Base-by-base conservation (phyloP, 1,140 invertebrate species). In the Acromyrmex heyeri region DNA sequence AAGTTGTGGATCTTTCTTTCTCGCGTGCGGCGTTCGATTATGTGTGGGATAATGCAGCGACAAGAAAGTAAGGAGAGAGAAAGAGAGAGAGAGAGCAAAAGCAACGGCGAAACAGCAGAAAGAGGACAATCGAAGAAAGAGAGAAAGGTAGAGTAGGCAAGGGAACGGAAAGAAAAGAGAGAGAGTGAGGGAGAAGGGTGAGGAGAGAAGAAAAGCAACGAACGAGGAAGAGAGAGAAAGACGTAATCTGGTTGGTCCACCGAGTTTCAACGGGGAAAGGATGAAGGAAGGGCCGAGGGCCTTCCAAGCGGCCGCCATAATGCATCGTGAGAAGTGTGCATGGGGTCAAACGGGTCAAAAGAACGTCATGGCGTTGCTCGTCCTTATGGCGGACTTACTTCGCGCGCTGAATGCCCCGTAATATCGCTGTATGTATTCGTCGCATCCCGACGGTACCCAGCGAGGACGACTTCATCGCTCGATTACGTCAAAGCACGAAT, bases 301-400 rank as follows among this genome's bases (percentile, higher is more conserved):
- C 89, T 88, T 89, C 72, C 89, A 92, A 87, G 79, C 92, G 90
- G 92, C 92, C 93, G 93, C 93, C 93, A 94, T 94, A 93, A 94
- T 94, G 93, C 93, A 94, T 94, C 92, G 93, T 92, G 92, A 94
- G 93, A 93, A 94, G 92, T 93, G 92, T 90, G 92, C 93, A 91
- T 91, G 91, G 92, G 94, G 94, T 95, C 94, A 95, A 94, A 91
- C 92, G 92, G 94, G 94, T 94, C 94, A 94, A 94, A 94, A 92
- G 91, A 94, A 94, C 93, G 93, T 94, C 93, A 94, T 94, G 93
- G 94, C 93, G 93, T 88, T 92, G 76, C 88, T 88, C 78, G 76
- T 87, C 78, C 91, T 91, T 91, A 91, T 91, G 92, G 91, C 86
- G 88, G 88, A 67, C 57, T 75, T 77, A 50, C 70, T 86, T 38